A percentile compares a stretch with the other conserved stretches of the same genome.
Evolutionary conservation across 2,113 vertebrate species (phyloP).

Genomic region (Poeciliopsis turrubarensis): DNA sequence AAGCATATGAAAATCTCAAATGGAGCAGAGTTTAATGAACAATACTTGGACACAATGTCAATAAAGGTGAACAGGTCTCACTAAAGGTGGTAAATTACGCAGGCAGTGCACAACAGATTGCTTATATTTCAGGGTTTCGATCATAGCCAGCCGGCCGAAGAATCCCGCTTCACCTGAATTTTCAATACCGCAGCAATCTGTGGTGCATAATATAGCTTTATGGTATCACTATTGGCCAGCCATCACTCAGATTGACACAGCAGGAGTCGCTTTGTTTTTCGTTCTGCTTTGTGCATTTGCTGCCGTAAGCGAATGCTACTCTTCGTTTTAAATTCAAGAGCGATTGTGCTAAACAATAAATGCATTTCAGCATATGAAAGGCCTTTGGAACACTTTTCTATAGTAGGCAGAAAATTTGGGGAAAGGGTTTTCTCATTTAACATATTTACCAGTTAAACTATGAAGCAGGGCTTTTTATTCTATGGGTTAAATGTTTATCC

Average conservation of each 20-base stretch:
- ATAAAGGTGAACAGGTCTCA: constrained; percentile 17
- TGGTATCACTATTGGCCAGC: constrained; percentile 42
- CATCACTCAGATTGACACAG: constrained; percentile 49
- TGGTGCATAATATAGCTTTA: constrained; percentile 31
- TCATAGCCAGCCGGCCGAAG: constrained; percentile 4
- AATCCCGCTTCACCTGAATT: constrained; percentile 6
- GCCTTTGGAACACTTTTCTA: not conserved
- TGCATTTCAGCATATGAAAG: not conserved
- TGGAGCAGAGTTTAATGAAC: not conserved
- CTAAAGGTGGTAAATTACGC: constrained; percentile 19
- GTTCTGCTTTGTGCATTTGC: constrained; percentile 38
- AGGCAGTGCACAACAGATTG: constrained; percentile 17
- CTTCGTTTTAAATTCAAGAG: constrained; percentile 12
- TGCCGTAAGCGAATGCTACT: constrained; percentile 26
- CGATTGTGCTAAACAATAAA: constrained; percentile 8
- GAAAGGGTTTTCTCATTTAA: too few species aligned
- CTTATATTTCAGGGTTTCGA: constrained; percentile 39
- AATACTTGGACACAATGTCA: constrained; percentile 13
- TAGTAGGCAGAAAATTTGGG: too few species aligned
- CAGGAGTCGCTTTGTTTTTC: constrained; percentile 32
- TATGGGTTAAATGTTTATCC: not conserved
- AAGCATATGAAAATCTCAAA: constrained; percentile 9
- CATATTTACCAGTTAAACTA: not conserved
- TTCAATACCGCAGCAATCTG: constrained; percentile 29
- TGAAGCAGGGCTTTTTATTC: too few species aligned